Percentiles rank a stretch among this genome's conserved stretches.
Conservation (phyloP, 2,113 vertebrate genomes). For the Crotalus helleri region DNA sequence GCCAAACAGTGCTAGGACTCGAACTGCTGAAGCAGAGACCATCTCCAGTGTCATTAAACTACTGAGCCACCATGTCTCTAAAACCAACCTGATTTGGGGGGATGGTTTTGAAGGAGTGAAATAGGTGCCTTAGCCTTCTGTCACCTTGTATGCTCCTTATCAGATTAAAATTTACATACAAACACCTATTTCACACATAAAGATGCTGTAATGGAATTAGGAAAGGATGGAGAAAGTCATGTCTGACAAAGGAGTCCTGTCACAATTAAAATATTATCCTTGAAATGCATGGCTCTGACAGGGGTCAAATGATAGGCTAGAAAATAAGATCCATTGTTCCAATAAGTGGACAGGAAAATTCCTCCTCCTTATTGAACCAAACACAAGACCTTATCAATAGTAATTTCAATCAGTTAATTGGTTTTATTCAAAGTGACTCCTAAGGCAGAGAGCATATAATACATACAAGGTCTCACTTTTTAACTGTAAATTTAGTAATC, state of each 20-base stretch:
- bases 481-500: background rate
- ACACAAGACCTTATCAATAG: background rate
- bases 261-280: background rate
- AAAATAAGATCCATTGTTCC: background rate
- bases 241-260: background rate
- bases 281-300: background rate
- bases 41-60: no score
- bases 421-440: background rate
- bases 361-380: background rate
- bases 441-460: background rate
- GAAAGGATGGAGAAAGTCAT: background rate
- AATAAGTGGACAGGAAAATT: background rate
- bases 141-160: background rate
- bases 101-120: background rate
- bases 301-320: background rate
- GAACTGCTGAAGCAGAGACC: no score
- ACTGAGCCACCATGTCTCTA: background rate
- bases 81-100: background rate
- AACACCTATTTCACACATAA: background rate
- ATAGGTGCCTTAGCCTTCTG: background rate
- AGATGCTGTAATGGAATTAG: background rate
- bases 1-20: no score
- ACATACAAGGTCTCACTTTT: no score
- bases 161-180: background rate
- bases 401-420: constrained; percentile 8